Evolutionary conservation across 2,888 invertebrate genomes (phyloP).

Genomic region (Seira musarum): DNA sequence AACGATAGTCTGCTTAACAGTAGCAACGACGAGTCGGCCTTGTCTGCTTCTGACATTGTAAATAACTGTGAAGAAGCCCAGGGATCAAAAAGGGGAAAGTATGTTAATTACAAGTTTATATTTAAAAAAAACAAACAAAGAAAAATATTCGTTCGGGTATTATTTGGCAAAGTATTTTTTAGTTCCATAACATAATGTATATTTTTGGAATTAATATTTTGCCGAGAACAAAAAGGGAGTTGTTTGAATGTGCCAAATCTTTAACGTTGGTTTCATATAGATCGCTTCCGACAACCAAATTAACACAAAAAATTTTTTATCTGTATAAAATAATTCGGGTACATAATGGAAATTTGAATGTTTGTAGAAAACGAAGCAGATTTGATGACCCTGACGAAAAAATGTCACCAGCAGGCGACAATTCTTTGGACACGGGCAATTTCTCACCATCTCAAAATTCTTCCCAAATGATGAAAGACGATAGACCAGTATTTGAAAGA

Average conservation of each 20-base stretch:
- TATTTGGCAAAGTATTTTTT: too few relatives aligned
- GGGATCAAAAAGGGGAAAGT: slow-evolving; percentile 55
- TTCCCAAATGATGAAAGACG: slow-evolving; percentile 51
- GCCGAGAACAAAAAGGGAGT: slow-evolving; percentile 41
- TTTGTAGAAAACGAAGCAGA: slow-evolving; percentile 63
- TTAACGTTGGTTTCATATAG: slow-evolving; percentile 56
- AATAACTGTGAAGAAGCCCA: slow-evolving; percentile 9
- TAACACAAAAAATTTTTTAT: slow-evolving; percentile 24
- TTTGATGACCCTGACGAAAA: slow-evolving; percentile 66
- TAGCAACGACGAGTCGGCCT: slow-evolving; percentile 30
- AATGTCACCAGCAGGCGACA: slow-evolving; percentile 44
- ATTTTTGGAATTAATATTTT: neutral
- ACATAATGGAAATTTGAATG: slow-evolving; percentile 27
- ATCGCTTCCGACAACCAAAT: slow-evolving; percentile 35
- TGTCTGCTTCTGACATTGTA: slow-evolving; percentile 38
- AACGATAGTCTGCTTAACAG: slow-evolving; percentile 29
- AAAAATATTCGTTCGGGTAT: slow-evolving; percentile 8
- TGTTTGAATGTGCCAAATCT: slow-evolving; percentile 58
- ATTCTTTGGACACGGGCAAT: slow-evolving; percentile 30
- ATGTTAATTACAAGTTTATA: slow-evolving; percentile 16
- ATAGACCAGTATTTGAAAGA: slow-evolving; percentile 66
- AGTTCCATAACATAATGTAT: too few relatives aligned
- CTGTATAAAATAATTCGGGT: neutral
- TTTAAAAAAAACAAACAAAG: neutral
- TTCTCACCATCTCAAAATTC: slow-evolving; percentile 43